Conservation (phyloP, 1,140 invertebrate genomes). For the Anastatus disparis region DNA sequence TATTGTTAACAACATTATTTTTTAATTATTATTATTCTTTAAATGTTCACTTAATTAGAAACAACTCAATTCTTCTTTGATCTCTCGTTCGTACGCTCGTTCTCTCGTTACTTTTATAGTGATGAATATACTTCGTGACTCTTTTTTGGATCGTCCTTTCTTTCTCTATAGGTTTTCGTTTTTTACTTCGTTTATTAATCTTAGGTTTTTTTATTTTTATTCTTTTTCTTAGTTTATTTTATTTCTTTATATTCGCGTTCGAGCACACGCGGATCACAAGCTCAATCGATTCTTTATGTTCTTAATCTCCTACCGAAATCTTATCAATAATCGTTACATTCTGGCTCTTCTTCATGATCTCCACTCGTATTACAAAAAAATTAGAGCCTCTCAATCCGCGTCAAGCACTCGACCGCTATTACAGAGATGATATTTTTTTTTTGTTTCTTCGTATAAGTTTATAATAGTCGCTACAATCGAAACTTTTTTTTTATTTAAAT, state of each 20-base stretch:
- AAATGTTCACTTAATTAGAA: too few species aligned
- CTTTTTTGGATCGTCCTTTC: constrained; percentile 27
- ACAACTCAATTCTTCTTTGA: too few species aligned
- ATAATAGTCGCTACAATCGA: constrained; percentile 34
- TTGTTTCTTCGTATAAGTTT: constrained; percentile 23
- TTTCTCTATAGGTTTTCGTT: too few species aligned
- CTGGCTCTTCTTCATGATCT: too few species aligned
- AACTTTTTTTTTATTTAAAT: constrained; percentile 36
- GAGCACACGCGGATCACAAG: constrained; percentile 20
- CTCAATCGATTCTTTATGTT: constrained; percentile 18
- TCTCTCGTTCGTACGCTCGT: constrained; percentile 13
- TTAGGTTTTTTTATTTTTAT: constrained; percentile 12
- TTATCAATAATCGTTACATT: too few species aligned
- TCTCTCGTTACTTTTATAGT: constrained; percentile 35
- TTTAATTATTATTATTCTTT: too few species aligned
- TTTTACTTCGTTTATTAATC: too few species aligned
- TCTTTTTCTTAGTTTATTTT: constrained; percentile 46
- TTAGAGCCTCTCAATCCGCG: too few species aligned
- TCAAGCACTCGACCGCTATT: too few species aligned
- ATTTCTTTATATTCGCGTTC: constrained; percentile 49
- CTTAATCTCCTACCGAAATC: too few species aligned
- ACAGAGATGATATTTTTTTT: constrained; percentile 22
- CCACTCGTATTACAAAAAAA: too few species aligned
- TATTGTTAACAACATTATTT: too few species aligned
- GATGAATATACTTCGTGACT: constrained; percentile 51